A percentile compares a stretch with the other conserved stretches of the same genome.
Conservation (phyloP, 2,113 vertebrate genomes). For the Haplotaxodon microlepis region DNA sequence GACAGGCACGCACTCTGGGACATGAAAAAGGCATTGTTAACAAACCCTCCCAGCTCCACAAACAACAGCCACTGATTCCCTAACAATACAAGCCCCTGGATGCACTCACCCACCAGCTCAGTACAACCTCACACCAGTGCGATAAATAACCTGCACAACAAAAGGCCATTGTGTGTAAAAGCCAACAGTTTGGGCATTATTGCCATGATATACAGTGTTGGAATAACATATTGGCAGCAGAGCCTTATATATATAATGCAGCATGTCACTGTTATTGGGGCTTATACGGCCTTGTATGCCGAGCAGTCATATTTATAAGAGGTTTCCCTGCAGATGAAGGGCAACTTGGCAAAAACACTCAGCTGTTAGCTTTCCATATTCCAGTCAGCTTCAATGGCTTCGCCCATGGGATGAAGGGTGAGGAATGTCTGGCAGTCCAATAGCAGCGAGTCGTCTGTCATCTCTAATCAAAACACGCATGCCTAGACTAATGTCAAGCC, state of each 20-base stretch:
- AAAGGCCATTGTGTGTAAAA: slow-evolving; percentile 68
- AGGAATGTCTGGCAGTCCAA: slow-evolving; percentile 67
- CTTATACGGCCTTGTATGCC: slow-evolving; percentile 25
- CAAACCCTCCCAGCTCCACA: slow-evolving; percentile 62
- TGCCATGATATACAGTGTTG: slow-evolving; percentile 55
- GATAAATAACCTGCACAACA: slow-evolving; percentile 69
- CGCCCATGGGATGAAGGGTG: slow-evolving; percentile 59
- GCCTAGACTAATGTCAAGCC: slow-evolving; percentile 67
- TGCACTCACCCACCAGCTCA: slow-evolving; percentile 55
- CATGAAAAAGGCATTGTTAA: slow-evolving; percentile 73
- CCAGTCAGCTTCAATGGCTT: slow-evolving; percentile 66
- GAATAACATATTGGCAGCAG: slow-evolving; percentile 50
- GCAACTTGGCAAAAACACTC: slow-evolving; percentile 58
- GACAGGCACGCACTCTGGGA: slow-evolving; percentile 60
- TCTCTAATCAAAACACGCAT: slow-evolving; percentile 67
- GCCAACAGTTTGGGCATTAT: slow-evolving; percentile 60
- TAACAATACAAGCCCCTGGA: slow-evolving; percentile 63
- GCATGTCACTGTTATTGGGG: slow-evolving; percentile 34
- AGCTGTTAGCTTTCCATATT: slow-evolving; percentile 60
- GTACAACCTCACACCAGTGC: slow-evolving; percentile 58
- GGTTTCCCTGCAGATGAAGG: slow-evolving; percentile 51
- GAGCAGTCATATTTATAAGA: slow-evolving; percentile 34
- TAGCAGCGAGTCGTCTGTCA: slow-evolving; percentile 64
- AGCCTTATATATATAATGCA: slow-evolving; percentile 32
- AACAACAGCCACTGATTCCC: slow-evolving; percentile 64